Evolutionary conservation across 2,797 vertebrate genomes (phyloP).

Genomic region (Pseudopleuronectes americanus): DNA sequence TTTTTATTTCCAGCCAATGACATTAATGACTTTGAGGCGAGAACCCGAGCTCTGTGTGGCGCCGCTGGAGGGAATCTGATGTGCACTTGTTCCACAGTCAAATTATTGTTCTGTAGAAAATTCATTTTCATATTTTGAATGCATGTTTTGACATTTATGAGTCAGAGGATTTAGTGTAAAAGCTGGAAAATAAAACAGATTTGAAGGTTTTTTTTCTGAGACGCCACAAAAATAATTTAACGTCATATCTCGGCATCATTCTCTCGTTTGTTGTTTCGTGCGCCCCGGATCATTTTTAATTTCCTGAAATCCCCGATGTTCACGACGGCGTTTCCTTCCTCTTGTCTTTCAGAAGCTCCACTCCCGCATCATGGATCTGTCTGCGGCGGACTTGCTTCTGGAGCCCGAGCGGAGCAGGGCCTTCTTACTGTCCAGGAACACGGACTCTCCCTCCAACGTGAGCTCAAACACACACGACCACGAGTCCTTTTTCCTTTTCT

Average conservation of each 20-base stretch:
- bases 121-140: slow-evolving; percentile 4
- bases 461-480: slow-evolving; percentile 58
- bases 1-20: slow-evolving; percentile 87
- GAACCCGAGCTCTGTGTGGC: slow-evolving; percentile 74
- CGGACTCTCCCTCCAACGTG: slow-evolving; percentile 82
- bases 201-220: background rate
- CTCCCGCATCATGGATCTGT: slow-evolving; percentile 89
- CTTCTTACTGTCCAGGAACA: slow-evolving; percentile 76
- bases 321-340: slow-evolving; percentile 31
- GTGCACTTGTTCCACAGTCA: background rate
- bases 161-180: background rate
- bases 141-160: background rate
- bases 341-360: slow-evolving; percentile 87
- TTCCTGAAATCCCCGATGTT: slow-evolving; percentile 22
- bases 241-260: background rate
- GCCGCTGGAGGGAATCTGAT: slow-evolving; percentile 65
- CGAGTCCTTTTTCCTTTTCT: background rate
- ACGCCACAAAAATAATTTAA: background rate
- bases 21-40: slow-evolving; percentile 91
- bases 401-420: slow-evolving; percentile 84
- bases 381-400: slow-evolving; percentile 87
- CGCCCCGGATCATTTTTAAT: slow-evolving; percentile 15
- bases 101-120: slow-evolving; percentile 14
- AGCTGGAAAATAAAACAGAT: background rate
- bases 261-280: background rate